phyloP scores from a whole-genome alignment of 2,888 invertebrate species.

The Oxystoma pomonae region DNA sequence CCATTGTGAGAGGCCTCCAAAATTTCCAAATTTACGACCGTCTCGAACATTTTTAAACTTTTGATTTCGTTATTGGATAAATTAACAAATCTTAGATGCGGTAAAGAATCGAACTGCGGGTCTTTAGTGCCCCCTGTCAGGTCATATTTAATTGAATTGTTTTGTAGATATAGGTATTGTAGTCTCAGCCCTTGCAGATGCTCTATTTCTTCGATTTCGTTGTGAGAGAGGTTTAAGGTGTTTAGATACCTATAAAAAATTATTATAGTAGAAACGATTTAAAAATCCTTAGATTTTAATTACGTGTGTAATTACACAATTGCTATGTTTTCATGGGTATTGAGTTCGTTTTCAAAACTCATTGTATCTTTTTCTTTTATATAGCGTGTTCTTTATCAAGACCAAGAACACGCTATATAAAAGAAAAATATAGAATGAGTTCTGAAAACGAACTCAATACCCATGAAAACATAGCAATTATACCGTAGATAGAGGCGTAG shows the following conservation, averaged over 20 bases:
- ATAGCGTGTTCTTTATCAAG: no score
- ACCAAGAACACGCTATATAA: no score
- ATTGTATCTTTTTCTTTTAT: no score
- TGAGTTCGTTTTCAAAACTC: no score
- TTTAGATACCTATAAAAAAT: constrained; percentile 51
- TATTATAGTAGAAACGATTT: no score
- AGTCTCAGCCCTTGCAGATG: constrained; percentile 54
- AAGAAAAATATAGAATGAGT: no score
- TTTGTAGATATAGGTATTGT: constrained; percentile 33
- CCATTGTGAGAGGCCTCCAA: constrained; percentile 42
- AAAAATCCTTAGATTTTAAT: no score
- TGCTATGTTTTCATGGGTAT: no score
- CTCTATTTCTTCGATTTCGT: constrained; percentile 55
- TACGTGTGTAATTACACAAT: no score
- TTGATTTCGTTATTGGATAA: constrained; percentile 54
- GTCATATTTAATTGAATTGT: constrained; percentile 31
- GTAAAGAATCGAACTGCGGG: constrained; percentile 48
- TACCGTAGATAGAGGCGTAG: no score
- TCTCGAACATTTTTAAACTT: constrained; percentile 53
- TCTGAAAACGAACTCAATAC: no score
- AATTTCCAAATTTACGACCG: constrained; percentile 38
- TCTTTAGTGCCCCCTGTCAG: constrained; percentile 41
- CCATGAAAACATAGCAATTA: no score
- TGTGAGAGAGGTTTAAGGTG: constrained; percentile 57
- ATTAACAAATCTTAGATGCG: constrained; percentile 52